Evolutionary conservation across 2,888 invertebrate genomes (phyloP).

Genomic region (Aspidiotus destructor): DNA sequence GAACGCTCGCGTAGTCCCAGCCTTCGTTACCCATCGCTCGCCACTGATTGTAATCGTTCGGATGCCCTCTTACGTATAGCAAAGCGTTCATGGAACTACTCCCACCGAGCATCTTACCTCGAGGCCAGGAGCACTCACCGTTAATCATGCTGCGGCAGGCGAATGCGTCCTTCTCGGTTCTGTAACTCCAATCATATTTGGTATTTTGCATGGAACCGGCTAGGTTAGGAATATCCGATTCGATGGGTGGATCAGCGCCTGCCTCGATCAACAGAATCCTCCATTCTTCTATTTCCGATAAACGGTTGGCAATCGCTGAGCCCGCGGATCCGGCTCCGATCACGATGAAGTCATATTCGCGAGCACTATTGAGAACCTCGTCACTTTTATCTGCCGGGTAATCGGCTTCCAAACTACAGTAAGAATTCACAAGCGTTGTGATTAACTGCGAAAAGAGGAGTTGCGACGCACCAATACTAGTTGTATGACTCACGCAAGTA

Average conservation of each 20-base stretch:
- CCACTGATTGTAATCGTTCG: conserved; percentile 56
- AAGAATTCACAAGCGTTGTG: conserved; percentile 4
- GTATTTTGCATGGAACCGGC: conserved; percentile 40
- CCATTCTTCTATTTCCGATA: conserved; percentile 44
- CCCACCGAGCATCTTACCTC: conserved; percentile 60
- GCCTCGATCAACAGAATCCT: conserved; percentile 46
- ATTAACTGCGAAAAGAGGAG: conserved; percentile 13
- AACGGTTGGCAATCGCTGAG: conserved; percentile 46
- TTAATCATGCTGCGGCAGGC: conserved; percentile 36
- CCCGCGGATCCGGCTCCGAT: conserved; percentile 50
- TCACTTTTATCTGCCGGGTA: conserved; percentile 9
- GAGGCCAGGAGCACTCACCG: conserved; percentile 46
- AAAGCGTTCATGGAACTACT: conserved; percentile 54
- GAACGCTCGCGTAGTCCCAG: conserved; percentile 49
- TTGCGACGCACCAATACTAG: not conserved
- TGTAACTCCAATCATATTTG: conserved; percentile 43
- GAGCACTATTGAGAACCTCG: conserved; percentile 18
- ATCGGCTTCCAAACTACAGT: not conserved
- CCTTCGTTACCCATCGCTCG: conserved; percentile 49
- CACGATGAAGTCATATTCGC: conserved; percentile 43
- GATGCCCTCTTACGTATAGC: conserved; percentile 55
- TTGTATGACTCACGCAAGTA: not conserved
- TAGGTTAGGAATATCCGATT: conserved; percentile 45
- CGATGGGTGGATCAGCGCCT: conserved; percentile 45
- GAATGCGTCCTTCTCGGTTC: conserved; percentile 43